Percentiles rank a stretch among this genome's conserved stretches.
phyloP scores from a whole-genome alignment of 2,888 invertebrate genomes.

The Sinopyrophorus schimmeli region DNA sequence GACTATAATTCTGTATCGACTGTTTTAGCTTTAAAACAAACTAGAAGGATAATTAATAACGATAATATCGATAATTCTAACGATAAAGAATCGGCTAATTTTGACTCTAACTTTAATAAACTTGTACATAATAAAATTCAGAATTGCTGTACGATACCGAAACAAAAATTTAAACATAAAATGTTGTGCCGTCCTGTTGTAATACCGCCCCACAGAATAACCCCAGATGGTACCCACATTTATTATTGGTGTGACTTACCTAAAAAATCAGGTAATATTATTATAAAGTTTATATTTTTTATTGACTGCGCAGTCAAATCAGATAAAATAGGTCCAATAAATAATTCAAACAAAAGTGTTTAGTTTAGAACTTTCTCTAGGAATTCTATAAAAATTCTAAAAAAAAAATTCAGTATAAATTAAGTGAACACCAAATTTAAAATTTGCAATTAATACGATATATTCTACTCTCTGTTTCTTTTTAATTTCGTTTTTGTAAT shows the following conservation, averaged over 20 bases:
- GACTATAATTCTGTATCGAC: conserved; percentile 10
- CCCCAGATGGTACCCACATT: conserved; percentile 82
- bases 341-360: no score
- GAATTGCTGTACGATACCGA: conserved; percentile 61
- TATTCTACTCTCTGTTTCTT: no score
- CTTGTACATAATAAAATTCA: conserved; percentile 50
- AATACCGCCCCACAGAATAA: conserved; percentile 73
- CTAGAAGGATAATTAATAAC: conserved; percentile 24
- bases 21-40: conserved; percentile 3
- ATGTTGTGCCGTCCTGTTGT: conserved; percentile 47
- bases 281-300: no score
- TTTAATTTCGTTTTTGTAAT: no score
- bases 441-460: no score
- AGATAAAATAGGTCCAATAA: no score
- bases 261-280: conserved; percentile 51
- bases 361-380: no score
- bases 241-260: conserved; percentile 88
- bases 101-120: conserved; percentile 52
- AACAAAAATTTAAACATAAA: conserved; percentile 43
- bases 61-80: conserved; percentile 26
- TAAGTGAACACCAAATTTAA: no score
- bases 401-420: no score
- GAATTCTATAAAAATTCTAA: no score
- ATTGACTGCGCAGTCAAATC: no score
- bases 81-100: conserved; percentile 33